These are phyloP conservation scores for Ceyx erithaca DNA, from an alignment of 2,797 vertebrate species.

Conservation along the genomic window DNA sequence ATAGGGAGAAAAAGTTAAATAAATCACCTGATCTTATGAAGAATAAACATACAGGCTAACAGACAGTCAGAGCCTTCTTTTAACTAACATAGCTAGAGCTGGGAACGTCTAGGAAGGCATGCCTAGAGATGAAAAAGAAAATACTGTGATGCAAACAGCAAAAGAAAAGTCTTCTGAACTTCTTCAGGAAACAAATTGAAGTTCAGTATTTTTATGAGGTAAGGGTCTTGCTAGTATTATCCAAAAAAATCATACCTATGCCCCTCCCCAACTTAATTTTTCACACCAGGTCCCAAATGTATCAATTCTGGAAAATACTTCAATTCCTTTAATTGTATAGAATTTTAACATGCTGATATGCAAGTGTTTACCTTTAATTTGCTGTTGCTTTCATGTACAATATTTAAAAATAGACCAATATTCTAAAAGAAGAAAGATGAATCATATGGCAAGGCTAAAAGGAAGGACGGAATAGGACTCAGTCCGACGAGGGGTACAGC, in stretches of 20 bases:
- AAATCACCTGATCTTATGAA: background rate
- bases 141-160: background rate
- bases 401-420: constrained; percentile 91
- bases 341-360: background rate
- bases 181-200: background rate
- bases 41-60: background rate
- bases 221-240: background rate
- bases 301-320: background rate
- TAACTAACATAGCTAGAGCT: background rate
- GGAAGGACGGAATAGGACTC: constrained; percentile 87
- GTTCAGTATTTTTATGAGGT: background rate
- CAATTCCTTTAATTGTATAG: background rate
- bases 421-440: constrained; percentile 93
- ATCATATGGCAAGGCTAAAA: constrained; percentile 85
- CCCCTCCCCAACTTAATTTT: background rate
- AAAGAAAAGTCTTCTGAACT: background rate
- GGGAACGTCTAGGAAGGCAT: background rate
- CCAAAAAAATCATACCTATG: background rate
- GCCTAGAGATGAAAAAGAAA: background rate
- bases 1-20: background rate
- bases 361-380: constrained; percentile 75
- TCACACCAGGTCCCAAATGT: background rate
- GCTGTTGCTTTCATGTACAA: constrained; percentile 78
- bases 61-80: background rate
- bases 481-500: constrained; percentile 85